Percentiles rank a stretch among this genome's conserved stretches.
These are phyloP conservation scores for Muscicapa striata DNA, from an alignment of 2,797 vertebrate species.

Conservation along the genomic window DNA sequence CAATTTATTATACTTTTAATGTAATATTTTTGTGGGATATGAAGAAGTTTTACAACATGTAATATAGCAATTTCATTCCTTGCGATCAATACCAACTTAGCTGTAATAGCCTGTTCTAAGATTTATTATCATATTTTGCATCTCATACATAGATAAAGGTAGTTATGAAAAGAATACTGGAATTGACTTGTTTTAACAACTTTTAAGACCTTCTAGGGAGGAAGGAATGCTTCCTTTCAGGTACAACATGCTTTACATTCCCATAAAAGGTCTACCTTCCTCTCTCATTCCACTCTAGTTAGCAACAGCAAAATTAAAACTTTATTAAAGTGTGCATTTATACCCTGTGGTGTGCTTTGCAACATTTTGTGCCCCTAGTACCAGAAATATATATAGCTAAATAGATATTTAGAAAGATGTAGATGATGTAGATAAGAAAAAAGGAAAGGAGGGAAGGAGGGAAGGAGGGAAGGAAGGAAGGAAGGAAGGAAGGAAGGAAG, in stretches of 20 bases:
- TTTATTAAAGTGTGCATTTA: neutral
- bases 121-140: slow-evolving; percentile 62
- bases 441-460: too few species aligned
- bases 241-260: neutral
- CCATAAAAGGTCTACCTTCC: neutral
- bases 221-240: neutral
- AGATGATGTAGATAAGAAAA: neutral
- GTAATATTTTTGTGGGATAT: slow-evolving; percentile 59
- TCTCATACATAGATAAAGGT: slow-evolving; percentile 46
- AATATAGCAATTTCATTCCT: slow-evolving; percentile 57
- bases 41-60: slow-evolving; percentile 60
- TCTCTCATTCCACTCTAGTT: neutral
- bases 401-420: neutral
- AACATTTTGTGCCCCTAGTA: neutral
- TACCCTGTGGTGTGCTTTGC: neutral
- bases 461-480: too few species aligned
- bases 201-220: neutral
- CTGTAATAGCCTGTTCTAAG: slow-evolving; percentile 37
- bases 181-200: neutral
- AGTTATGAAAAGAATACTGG: neutral
- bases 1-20: slow-evolving; percentile 66
- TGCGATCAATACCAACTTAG: slow-evolving; percentile 50
- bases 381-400: neutral
- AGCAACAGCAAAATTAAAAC: neutral
- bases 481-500: too few species aligned